Conservation (phyloP, 2,888 invertebrate species). For the Troides aeacus region DNA sequence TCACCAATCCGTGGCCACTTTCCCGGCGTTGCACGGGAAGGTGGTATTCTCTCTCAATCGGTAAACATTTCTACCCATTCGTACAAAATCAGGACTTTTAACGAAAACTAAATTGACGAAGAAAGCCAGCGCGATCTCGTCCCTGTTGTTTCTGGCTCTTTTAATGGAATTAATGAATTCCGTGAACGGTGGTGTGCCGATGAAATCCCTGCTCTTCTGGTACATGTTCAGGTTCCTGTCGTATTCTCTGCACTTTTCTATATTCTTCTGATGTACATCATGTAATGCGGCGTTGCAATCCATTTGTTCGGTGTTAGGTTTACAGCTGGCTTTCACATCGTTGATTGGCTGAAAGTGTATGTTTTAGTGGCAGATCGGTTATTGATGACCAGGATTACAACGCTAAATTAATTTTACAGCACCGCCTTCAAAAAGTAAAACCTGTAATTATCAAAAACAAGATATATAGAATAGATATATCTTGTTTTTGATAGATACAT, state of each 20-base stretch:
- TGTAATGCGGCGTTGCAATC: neutral
- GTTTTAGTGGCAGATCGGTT: too few relatives aligned
- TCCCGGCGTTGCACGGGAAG: slow-evolving; percentile 5
- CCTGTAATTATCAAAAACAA: too few relatives aligned
- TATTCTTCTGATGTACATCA: neutral
- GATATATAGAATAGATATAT: too few relatives aligned
- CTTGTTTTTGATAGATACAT: too few relatives aligned
- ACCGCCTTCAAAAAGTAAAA: too few relatives aligned
- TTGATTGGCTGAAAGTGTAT: neutral
- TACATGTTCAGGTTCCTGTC: neutral
- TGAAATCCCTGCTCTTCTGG: slow-evolving; percentile 8
- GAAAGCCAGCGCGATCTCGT: slow-evolving; percentile 10
- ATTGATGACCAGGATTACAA: too few relatives aligned
- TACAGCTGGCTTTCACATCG: neutral
- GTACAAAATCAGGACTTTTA: neutral
- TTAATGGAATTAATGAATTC: neutral
- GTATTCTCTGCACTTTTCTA: neutral
- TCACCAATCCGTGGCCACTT: slow-evolving; percentile 1
- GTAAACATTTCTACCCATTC: slow-evolving; percentile 10
- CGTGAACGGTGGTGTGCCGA: neutral
- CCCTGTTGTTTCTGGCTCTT: neutral
- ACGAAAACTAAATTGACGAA: slow-evolving; percentile 10
- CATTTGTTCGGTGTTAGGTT: neutral
- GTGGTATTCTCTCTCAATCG: neutral
- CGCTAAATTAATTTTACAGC: too few relatives aligned